Evolutionary conservation across 1,140 invertebrate species (phyloP), one percentile per base, ranked within the genome.

Genomic region (Argopecten irradians): DNA sequence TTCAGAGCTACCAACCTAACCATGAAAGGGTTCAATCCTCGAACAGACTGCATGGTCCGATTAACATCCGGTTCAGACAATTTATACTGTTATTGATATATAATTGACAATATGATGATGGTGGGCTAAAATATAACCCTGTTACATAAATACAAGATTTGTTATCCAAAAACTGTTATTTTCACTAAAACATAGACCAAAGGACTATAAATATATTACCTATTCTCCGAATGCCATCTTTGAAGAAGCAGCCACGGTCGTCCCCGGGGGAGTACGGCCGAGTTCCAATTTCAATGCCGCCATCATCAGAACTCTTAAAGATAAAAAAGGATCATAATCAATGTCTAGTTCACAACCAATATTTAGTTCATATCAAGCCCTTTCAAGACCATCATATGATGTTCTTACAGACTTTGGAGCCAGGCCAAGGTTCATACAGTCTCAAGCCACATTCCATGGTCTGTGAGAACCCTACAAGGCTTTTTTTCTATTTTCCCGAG

Each of bases 161-260:
- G 41, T 36, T 34, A 16, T 46, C 28, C 36, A 33, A 39, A n/a
- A 55, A n/a, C 34, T 28, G 36, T 71, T 19, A 32, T 33, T 22
- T 46, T 3, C 36, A n/a, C 22, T 35, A 82, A 34, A 39, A 16
- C 28, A 28, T 82, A 89, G 55, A 46, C 16, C 41, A 43, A 13
- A 82, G 34, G 39, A 33, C 85, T 84, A 36, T 84, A 39, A 33
- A 83, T 82, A 36, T 55, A 14, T 83, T 87, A 95, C 94, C 94
- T 39, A 96, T 95, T 91, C 95, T 95, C 82, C 96, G 91, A n/a
- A 93, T 93, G 0, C 96, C 96, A 92, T 96, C 96, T 41, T 94
- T 92, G 91, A 96, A 96, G 91, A 94, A 96, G 16, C 94, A 95
- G 34, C 91, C 90, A 34, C 91, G 93, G 85, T 93, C 93, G 11